These are phyloP conservation scores for Solen grandis DNA, from an alignment of 1,140 invertebrate genomes.

Conservation along the genomic window DNA sequence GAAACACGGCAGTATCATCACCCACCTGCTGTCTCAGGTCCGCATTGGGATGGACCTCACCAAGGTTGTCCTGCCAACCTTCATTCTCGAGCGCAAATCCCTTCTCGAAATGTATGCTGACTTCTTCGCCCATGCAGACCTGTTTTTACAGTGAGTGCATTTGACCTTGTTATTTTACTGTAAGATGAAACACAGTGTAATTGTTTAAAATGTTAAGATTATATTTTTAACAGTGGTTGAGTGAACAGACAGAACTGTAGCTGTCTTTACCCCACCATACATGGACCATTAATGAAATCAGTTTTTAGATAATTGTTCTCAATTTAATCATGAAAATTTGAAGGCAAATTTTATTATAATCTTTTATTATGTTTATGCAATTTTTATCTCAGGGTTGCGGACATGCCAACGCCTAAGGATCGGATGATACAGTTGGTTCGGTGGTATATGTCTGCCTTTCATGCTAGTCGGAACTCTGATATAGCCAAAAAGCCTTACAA, in stretches of 20 bases:
- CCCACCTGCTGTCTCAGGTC: slow-evolving; percentile 82
- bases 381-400: slow-evolving; percentile 88
- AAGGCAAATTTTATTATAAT: too few relatives aligned
- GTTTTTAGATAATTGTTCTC: too few relatives aligned
- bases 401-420: slow-evolving; percentile 90
- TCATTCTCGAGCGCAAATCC: slow-evolving; percentile 80
- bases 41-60: slow-evolving; percentile 82
- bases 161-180: not conserved
- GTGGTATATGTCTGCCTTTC: slow-evolving; percentile 83
- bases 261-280: too few relatives aligned
- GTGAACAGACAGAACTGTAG: too few relatives aligned
- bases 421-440: slow-evolving; percentile 94
- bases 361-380: too few relatives aligned
- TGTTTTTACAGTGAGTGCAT: slow-evolving; percentile 79
- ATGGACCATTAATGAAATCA: too few relatives aligned
- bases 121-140: slow-evolving; percentile 81
- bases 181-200: too few relatives aligned
- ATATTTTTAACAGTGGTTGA: not conserved
- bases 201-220: not conserved
- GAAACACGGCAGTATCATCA: slow-evolving; percentile 96
- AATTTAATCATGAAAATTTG: too few relatives aligned
- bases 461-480: slow-evolving; percentile 95
- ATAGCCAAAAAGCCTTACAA: slow-evolving; percentile 85
- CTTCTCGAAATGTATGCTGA: slow-evolving; percentile 82
- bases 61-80: slow-evolving; percentile 81